Evolutionary conservation across 2,797 vertebrate species (phyloP).

Genomic region (Hapalemur alaotrensis): DNA sequence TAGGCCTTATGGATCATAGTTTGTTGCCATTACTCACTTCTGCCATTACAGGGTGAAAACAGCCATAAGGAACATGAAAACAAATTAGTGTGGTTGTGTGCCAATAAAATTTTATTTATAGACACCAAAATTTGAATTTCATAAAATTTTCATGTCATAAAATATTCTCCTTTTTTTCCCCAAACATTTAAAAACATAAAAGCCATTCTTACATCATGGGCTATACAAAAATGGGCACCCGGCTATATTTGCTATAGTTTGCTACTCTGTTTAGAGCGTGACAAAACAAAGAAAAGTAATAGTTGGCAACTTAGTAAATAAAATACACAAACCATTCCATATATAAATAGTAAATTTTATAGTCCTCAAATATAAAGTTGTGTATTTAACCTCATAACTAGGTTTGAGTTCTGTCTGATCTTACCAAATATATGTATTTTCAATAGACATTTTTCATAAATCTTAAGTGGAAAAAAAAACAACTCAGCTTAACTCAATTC

Average conservation of each 20-base stretch:
- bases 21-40: not conserved
- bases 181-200: not conserved
- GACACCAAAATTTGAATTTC: not conserved
- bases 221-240: not conserved
- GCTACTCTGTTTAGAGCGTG: not conserved
- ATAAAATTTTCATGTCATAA: not conserved
- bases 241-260: not conserved
- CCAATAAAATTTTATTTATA: not conserved
- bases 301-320: not conserved
- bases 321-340: not conserved
- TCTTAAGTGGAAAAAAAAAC: not conserved
- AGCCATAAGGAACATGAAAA: not conserved
- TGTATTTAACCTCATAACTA: not conserved
- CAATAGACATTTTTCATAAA: slow-evolving; percentile 2
- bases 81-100: not conserved
- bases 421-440: not conserved
- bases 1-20: not conserved
- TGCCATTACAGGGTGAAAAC: not conserved
- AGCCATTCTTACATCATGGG: not conserved
- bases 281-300: not conserved
- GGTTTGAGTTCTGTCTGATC: not conserved
- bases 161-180: not conserved
- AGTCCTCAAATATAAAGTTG: not conserved
- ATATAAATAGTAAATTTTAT: not conserved
- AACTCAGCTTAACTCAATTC: not conserved